Evolutionary conservation across 2,113 vertebrate genomes (phyloP).

Genomic region (Rynchops niger): DNA sequence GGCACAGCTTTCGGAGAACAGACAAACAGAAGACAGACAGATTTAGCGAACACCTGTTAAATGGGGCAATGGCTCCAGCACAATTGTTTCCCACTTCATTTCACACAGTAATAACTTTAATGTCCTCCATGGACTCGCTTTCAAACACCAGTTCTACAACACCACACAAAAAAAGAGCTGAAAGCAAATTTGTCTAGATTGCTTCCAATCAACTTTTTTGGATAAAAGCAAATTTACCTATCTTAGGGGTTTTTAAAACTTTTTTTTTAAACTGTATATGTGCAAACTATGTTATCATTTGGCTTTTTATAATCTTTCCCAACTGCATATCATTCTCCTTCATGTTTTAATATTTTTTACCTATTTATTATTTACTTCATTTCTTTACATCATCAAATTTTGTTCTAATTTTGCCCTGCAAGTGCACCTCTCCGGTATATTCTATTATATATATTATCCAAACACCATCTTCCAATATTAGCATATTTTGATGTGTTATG

Average conservation of each 20-base stretch:
- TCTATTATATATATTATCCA: neutral
- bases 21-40: slow-evolving; percentile 19
- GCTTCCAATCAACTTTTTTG: neutral
- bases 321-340: neutral
- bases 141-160: slow-evolving; percentile 24
- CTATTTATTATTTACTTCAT: neutral
- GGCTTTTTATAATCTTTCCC: neutral
- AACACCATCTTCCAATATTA: neutral
- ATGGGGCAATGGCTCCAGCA: slow-evolving; percentile 43
- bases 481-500: neutral
- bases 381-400: neutral
- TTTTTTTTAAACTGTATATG: neutral
- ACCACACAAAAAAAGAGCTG: slow-evolving; percentile 3
- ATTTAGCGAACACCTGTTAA: slow-evolving; percentile 63
- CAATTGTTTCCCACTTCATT: slow-evolving; percentile 62
- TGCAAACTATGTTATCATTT: neutral
- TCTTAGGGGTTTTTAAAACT: neutral
- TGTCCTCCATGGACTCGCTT: neutral
- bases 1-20: neutral
- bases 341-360: neutral
- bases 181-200: slow-evolving; percentile 19
- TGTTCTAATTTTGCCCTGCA: neutral
- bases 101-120: slow-evolving; percentile 65
- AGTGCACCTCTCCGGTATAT: neutral
- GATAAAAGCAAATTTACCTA: neutral